Percentiles rank a stretch among this genome's conserved stretches.
phyloP scores from a whole-genome alignment of 2,797 vertebrate genomes.

The Pampus argenteus region DNA sequence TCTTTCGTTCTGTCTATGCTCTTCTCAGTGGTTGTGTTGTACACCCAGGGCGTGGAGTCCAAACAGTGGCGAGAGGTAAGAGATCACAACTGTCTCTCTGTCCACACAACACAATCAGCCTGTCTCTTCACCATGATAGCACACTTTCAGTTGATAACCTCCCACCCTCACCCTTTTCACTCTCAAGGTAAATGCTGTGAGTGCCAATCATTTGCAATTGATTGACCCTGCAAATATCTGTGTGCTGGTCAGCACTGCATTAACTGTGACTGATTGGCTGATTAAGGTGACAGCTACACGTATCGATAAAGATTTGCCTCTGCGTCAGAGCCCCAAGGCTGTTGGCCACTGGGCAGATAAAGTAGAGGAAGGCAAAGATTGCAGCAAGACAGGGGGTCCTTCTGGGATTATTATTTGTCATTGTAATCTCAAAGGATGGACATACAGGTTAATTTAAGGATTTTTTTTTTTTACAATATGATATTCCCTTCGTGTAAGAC shows the following conservation, averaged over 20 bases:
- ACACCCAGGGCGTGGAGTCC: slow-evolving; percentile 92
- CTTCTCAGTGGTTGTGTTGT: slow-evolving; percentile 92
- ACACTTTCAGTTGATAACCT: slow-evolving; percentile 38
- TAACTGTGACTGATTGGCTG: slow-evolving; percentile 70
- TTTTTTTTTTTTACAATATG: neutral
- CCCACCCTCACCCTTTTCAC: neutral
- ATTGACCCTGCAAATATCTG: slow-evolving; percentile 72
- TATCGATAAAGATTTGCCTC: slow-evolving; percentile 72
- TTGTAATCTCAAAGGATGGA: slow-evolving; percentile 13
- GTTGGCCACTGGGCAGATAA: slow-evolving; percentile 35
- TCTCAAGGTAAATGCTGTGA: slow-evolving; percentile 64
- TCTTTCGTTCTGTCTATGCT: too few relatives aligned
- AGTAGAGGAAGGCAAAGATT: slow-evolving; percentile 27
- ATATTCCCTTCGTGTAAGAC: neutral
- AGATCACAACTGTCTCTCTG: slow-evolving; percentile 48
- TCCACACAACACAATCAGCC: slow-evolving; percentile 64
- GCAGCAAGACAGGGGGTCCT: slow-evolving; percentile 11
- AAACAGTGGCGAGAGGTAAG: slow-evolving; percentile 98
- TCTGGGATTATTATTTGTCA: slow-evolving; percentile 28
- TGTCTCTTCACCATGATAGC: slow-evolving; percentile 34
- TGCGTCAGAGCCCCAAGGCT: slow-evolving; percentile 45
- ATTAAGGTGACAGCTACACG: slow-evolving; percentile 73
- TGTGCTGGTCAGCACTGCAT: slow-evolving; percentile 42
- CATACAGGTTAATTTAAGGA: neutral
- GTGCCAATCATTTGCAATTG: slow-evolving; percentile 74